Evolutionary conservation across 2,797 vertebrate genomes (phyloP), one percentile per base, ranked within the genome.

Genomic region (Sebastes hopkinsi): DNA sequence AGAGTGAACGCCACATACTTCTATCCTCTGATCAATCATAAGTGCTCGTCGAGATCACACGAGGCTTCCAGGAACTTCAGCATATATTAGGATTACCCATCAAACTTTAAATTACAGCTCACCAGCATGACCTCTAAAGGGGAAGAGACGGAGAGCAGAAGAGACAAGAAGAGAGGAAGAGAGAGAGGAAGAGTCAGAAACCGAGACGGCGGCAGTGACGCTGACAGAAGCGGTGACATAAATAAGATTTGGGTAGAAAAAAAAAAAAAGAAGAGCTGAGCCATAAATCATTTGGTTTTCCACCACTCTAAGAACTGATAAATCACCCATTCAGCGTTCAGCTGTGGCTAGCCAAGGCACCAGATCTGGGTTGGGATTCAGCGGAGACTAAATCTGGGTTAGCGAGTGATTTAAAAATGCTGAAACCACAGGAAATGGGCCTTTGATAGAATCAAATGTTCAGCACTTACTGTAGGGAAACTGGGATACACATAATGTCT

Each of bases 301-400:
- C 67, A 68, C 59, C 78, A 74, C 62, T 81, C 61, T 30, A 34
- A 67, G 77, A 87, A 83, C 70, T 79, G 82, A 92, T 90, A 88
- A 87, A 89, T 85, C 90, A 75, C 62, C 54, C 55, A 18, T 75
- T 78, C 85, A 67, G 56, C 25, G 1, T 71, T 70, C 11, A 69
- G 74, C 74, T 67, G 75, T 62, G 67, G 79, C 75, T 32, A 82
- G 79, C 74, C 76, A 74, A 87, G 68, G 79, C 67, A 56, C 72
- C 66, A 77, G 88, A 88, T 87, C 87, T 91, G 83, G 75, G 86
- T 79, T 84, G 81, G 87, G 73, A 88, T 88, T 87, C 83, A 87
- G 72, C 36, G 0, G 80, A 90, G 83, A 91, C 72, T 64, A 59
- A 91, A 92, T 89, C 80, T 93, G 76, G 87, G 92, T 90, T 88